These are phyloP conservation scores for Heterodera filipjevi DNA, from an alignment of 2,888 invertebrate species.

Conservation along the genomic window DNA sequence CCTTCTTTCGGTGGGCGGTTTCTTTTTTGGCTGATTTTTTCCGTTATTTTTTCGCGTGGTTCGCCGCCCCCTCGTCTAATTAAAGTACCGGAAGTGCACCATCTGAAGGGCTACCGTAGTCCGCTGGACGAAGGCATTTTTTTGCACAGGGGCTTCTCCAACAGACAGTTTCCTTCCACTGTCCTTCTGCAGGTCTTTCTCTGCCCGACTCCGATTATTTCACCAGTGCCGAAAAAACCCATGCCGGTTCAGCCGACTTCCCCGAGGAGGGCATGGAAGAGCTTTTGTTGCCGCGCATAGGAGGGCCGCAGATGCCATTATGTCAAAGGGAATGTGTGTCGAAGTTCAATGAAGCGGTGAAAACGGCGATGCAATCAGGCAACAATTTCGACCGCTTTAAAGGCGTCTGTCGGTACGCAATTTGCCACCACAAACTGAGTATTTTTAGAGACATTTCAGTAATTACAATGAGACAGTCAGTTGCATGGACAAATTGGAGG, in stretches of 20 bases:
- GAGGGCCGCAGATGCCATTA: conserved; percentile 21
- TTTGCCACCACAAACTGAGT: background rate
- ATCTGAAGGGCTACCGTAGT: conserved; percentile 20
- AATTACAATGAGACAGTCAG: conserved; percentile 32
- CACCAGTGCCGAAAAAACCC: conserved; percentile 1
- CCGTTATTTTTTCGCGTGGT: background rate
- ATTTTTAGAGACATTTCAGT: background rate
- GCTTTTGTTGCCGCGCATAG: background rate
- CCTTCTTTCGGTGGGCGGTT: background rate
- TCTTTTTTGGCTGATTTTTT: background rate
- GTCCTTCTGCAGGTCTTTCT: conserved; percentile 1
- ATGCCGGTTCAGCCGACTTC: background rate
- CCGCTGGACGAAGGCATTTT: conserved; percentile 23
- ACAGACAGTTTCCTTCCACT: background rate
- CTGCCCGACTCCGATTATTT: conserved; percentile 11
- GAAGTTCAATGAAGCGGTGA: conserved; percentile 27
- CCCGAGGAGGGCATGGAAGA: background rate
- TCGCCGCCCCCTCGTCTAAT: background rate
- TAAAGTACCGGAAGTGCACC: conserved; percentile 18
- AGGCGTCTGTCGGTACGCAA: conserved; percentile 9
- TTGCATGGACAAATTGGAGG: conserved; percentile 30
- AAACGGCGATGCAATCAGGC: conserved; percentile 19
- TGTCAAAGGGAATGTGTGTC: conserved; percentile 26
- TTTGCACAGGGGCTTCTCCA: background rate
- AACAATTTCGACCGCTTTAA: conserved; percentile 24